Percentiles rank a stretch among this genome's conserved stretches.
Conservation (phyloP, 2,888 invertebrate species). For the Philopedon plagiatum region DNA sequence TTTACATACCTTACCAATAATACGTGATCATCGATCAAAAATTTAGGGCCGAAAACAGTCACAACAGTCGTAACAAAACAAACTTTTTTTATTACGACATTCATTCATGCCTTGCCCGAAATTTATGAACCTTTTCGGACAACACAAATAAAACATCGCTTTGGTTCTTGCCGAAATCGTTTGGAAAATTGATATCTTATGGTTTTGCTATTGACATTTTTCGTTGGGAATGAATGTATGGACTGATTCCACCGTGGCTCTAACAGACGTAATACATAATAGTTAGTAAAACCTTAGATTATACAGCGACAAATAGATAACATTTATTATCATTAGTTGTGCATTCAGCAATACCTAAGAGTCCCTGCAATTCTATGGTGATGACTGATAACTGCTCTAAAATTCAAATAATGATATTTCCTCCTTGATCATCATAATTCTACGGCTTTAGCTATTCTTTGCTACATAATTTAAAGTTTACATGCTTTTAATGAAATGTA, state of each 20-base stretch:
- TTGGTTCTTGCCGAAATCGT: slow-evolving; percentile 26
- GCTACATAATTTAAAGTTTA: no score
- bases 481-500: no score
- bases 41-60: slow-evolving; percentile 11
- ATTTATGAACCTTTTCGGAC: slow-evolving; percentile 23
- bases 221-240: neutral
- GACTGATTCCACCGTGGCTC: neutral
- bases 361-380: no score
- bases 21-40: slow-evolving; percentile 12
- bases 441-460: no score
- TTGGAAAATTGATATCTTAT: slow-evolving; percentile 21
- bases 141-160: slow-evolving; percentile 21
- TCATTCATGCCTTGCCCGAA: slow-evolving; percentile 21
- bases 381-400: no score
- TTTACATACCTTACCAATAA: no score
- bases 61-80: slow-evolving; percentile 23
- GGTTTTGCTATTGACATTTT: slow-evolving; percentile 4
- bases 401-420: no score
- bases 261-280: neutral
- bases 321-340: no score
- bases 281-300: no score
- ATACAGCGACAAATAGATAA: no score
- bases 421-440: no score
- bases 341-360: no score
- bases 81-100: slow-evolving; percentile 24